Evolutionary conservation across 1,140 invertebrate species (phyloP).

Genomic region (Pectinophora gossypiella): DNA sequence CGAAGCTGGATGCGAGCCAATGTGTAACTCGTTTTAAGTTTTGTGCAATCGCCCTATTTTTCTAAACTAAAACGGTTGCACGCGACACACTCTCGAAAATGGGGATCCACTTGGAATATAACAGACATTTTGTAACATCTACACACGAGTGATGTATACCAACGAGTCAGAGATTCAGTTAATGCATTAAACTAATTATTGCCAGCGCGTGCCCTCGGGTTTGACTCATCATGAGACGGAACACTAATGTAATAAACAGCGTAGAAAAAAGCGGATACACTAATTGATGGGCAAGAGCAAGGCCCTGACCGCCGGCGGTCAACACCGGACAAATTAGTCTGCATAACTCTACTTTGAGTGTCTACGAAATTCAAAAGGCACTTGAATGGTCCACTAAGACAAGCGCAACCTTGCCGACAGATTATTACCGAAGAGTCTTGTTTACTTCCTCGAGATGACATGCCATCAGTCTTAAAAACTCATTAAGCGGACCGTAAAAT

Average conservation of each 20-base stretch:
- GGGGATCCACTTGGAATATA: slow-evolving; percentile 16
- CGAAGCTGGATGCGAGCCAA: slow-evolving; percentile 60
- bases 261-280: slow-evolving; percentile 65
- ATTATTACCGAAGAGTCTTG: slow-evolving; percentile 16
- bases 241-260: slow-evolving; percentile 64
- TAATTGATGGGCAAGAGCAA: slow-evolving; percentile 58
- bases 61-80: slow-evolving; percentile 63
- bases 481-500: slow-evolving; percentile 27
- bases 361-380: slow-evolving; percentile 19
- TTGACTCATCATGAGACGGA: slow-evolving; percentile 50
- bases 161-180: slow-evolving; percentile 28
- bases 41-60: slow-evolving; percentile 74
- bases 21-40: slow-evolving; percentile 53
- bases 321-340: slow-evolving; percentile 14
- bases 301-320: slow-evolving; percentile 38
- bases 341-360: background rate
- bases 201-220: slow-evolving; percentile 49
- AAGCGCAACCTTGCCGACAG: slow-evolving; percentile 22
- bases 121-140: background rate
- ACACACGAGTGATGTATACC: background rate
- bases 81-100: slow-evolving; percentile 39
- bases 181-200: slow-evolving; percentile 47
- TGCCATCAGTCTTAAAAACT: slow-evolving; percentile 36
- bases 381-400: background rate
- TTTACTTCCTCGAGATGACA: slow-evolving; percentile 24